These are phyloP conservation scores for Capitulum mitella DNA, from an alignment of 2,888 invertebrate genomes.

Conservation along the genomic window DNA sequence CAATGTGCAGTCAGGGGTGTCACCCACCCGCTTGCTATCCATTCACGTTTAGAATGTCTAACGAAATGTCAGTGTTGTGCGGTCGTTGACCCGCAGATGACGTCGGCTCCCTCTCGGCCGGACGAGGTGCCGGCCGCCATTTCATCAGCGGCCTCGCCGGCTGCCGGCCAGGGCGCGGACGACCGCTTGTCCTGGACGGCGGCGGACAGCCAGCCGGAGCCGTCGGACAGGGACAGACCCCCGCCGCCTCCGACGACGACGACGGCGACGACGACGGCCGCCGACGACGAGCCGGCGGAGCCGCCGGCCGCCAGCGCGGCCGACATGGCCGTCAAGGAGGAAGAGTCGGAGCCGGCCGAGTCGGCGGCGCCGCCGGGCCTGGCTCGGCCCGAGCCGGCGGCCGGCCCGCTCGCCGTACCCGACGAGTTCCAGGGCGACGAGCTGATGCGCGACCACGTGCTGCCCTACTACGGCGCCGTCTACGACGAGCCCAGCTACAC, in stretches of 20 bases:
- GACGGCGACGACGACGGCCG: too few relatives aligned
- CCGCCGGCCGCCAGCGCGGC: neutral
- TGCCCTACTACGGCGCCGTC: neutral
- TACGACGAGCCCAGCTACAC: constrained; percentile 7
- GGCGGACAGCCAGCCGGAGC: neutral
- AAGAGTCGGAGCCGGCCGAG: neutral
- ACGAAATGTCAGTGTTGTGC: too few relatives aligned
- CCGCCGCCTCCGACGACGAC: too few relatives aligned
- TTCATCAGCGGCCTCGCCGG: neutral
- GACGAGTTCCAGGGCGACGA: neutral
- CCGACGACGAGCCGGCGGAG: too few relatives aligned
- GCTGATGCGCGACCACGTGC: neutral
- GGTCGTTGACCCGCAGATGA: neutral
- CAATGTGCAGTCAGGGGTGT: too few relatives aligned
- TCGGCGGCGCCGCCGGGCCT: neutral
- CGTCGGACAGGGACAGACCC: too few relatives aligned
- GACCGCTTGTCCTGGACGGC: neutral
- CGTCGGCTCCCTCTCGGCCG: neutral
- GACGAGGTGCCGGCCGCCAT: neutral
- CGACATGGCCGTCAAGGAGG: neutral
- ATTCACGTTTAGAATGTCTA: too few relatives aligned
- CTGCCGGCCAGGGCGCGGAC: neutral
- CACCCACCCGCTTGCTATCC: too few relatives aligned
- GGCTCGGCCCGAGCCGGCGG: neutral
- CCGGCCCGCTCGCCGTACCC: neutral